Evolutionary conservation across 1,140 invertebrate genomes (phyloP).

Genomic region (Chironomus striatipennis): DNA sequence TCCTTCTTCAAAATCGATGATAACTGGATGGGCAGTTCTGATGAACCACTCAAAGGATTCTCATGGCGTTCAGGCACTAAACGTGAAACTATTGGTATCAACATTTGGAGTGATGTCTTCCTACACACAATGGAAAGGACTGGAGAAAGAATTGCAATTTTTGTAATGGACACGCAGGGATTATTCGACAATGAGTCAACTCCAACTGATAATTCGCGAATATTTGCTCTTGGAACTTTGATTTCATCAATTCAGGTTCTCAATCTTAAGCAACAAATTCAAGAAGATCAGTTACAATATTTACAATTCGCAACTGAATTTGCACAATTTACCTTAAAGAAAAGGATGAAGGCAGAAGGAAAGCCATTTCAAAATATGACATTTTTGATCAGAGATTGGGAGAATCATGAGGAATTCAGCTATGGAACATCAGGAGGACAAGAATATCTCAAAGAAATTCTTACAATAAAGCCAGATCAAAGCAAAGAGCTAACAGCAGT

Average conservation of each 20-base stretch:
- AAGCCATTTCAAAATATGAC: constrained; percentile 60
- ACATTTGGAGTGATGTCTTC: constrained; percentile 60
- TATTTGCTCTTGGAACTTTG: constrained; percentile 58
- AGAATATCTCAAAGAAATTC: neutral
- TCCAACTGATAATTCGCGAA: constrained; percentile 60
- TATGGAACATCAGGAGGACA: neutral
- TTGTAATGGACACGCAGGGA: constrained; percentile 64
- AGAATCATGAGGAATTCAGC: neutral
- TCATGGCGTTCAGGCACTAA: constrained; percentile 52
- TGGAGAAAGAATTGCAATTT: constrained; percentile 45
- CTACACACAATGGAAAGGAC: constrained; percentile 39
- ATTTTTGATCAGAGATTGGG: constrained; percentile 51
- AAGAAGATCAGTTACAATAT: constrained; percentile 60
- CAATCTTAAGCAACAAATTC: constrained; percentile 56
- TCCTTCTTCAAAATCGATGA: neutral
- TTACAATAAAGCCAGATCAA: neutral
- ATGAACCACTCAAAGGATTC: constrained; percentile 40
- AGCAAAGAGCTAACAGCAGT: neutral
- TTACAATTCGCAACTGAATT: constrained; percentile 64
- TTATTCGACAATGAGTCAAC: constrained; percentile 62
- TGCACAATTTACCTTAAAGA: constrained; percentile 56
- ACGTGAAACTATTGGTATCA: constrained; percentile 58
- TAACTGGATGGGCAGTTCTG: constrained; percentile 44
- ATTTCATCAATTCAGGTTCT: constrained; percentile 56
- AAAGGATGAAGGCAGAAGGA: constrained; percentile 33